Base-by-base conservation (phyloP, 37 sponge, comb jelly and placozoan genomes). In the Ephydatia muelleri region DNA sequence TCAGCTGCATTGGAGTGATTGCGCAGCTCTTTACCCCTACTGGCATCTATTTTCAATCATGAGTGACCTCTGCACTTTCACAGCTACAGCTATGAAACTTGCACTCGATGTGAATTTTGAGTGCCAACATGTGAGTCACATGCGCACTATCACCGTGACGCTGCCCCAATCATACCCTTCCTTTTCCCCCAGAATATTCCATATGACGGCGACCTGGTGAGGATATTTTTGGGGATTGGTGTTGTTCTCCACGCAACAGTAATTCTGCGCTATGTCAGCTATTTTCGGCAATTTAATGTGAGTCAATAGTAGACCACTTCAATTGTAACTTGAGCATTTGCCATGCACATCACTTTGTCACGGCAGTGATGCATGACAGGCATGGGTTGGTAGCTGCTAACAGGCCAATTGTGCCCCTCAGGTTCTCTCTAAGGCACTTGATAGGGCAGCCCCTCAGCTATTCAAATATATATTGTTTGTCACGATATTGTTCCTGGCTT, bases 391-490 rank as follows among this genome's bases (percentile, higher is more conserved):
- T n/a, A n/a, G n/a, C n/a, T n/a, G 9, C 29, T 68, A 11, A 68
- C 29, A 30, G 70, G 21, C 66, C 29, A 68, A 43, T 4, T 28
- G 26, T 47, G 4, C 31, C 72, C 11, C 37, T 26, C 74, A 89
- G 89, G 89, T 80, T 32, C 84, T 89, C 31, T 84, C 84, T 80
- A 77, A 84, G 16, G 84, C 89, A 5, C 75, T 89, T 22, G 70
- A 38, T 39, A 40, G 72, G 47, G 89, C 89, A 6, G 33, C 65
- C 39, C 89, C 89, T 32, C 84, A 89, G 65, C 84, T 89, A 40
- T 28, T 90, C 37, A 84, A 85, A 71, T 90, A 85, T 82, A 38
- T 90, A 3, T n/a, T 85, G 49, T 90, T 85, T 85, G 81, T 57
- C 14, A 74, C 73, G 11, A 74, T 90, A 9, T 82, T 90, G 16